phyloP scores from a whole-genome alignment of 2,113 vertebrate genomes.

The Fregetta grallaria region DNA sequence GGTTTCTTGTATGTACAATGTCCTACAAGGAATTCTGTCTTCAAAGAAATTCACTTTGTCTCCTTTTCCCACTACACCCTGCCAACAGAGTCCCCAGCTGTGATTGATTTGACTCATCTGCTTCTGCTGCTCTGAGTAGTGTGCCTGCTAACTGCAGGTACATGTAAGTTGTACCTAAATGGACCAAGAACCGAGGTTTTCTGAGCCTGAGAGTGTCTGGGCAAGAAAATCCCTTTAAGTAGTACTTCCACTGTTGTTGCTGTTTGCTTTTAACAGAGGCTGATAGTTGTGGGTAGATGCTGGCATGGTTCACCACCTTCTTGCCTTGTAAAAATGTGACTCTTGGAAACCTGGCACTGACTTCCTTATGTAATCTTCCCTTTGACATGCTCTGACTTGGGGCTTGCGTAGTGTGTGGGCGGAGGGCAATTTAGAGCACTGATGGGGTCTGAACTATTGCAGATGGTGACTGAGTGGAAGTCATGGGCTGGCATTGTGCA shows the following conservation, averaged over 20 bases:
- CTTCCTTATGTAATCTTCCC: neutral
- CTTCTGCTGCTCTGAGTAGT: neutral
- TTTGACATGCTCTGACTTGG: neutral
- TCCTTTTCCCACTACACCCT: neutral
- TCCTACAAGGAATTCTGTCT: neutral
- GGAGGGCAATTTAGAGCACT: neutral
- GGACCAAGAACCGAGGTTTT: neutral
- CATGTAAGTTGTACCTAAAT: rapidly evolving
- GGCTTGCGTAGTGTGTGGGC: neutral
- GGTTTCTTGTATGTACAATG: rapidly evolving
- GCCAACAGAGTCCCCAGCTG: neutral
- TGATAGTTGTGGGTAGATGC: neutral
- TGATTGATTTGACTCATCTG: neutral
- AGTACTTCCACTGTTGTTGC: neutral
- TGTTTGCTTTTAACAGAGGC: neutral
- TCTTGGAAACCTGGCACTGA: neutral
- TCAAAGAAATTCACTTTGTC: neutral
- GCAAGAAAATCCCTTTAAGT: neutral
- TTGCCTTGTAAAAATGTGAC: neutral
- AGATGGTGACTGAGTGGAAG: neutral
- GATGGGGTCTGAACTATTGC: neutral
- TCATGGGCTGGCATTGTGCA: neutral
- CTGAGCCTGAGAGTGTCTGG: neutral
- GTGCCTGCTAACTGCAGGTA: neutral
- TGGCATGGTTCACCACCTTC: neutral